phyloP scores from a whole-genome alignment of 2,113 vertebrate species.

The Prietella phreatophila region DNA sequence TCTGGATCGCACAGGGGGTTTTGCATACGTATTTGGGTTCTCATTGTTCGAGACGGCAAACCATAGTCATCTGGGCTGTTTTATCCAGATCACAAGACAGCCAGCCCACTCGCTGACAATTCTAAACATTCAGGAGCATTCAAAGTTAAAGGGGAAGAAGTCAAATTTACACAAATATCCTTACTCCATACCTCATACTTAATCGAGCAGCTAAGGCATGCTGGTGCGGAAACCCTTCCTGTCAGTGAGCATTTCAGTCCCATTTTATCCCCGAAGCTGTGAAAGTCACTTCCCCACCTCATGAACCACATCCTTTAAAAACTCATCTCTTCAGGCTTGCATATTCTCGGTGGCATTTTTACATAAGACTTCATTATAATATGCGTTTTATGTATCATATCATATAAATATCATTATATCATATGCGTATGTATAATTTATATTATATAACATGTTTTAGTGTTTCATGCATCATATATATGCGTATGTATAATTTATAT shows the following conservation, averaged over 20 bases:
- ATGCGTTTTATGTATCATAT: too few species aligned
- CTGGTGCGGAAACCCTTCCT: neutral
- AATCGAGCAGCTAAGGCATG: neutral
- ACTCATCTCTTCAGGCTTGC: too few species aligned
- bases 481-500: too few species aligned
- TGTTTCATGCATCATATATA: too few species aligned
- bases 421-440: too few species aligned
- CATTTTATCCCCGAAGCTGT: neutral
- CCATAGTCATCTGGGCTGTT: neutral
- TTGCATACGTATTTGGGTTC: too few species aligned
- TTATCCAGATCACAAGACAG: neutral
- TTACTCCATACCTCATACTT: neutral
- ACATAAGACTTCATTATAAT: too few species aligned
- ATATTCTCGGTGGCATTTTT: too few species aligned
- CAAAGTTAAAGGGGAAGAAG: neutral
- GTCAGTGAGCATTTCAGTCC: neutral
- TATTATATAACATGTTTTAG: too few species aligned
- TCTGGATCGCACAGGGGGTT: neutral
- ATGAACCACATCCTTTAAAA: too few species aligned
- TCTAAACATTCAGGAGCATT: neutral
- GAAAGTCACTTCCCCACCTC: too few species aligned
- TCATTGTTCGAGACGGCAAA: neutral
- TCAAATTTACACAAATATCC: neutral
- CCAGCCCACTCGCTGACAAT: neutral
- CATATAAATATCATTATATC: too few species aligned